Conservation (phyloP, 2,113 vertebrate species). For the Rhynchomys soricoides region DNA sequence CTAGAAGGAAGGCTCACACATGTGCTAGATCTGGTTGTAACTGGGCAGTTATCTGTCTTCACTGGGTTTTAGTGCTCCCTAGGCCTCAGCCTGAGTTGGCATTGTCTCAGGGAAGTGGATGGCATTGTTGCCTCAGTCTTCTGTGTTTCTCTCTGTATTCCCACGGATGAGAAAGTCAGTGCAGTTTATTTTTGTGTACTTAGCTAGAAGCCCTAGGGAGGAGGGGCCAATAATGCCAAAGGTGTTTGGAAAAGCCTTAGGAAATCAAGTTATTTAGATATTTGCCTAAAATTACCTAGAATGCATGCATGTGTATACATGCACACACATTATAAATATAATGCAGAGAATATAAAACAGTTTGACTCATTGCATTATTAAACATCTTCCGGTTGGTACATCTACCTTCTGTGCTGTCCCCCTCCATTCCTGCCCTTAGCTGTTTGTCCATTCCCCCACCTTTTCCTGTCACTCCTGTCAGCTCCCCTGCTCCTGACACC, state of each 20-base stretch:
- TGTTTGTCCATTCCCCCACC: not conserved
- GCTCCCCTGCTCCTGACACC: not conserved
- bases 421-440: not conserved
- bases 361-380: not conserved
- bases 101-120: not conserved
- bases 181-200: not conserved
- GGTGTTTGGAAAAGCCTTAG: not conserved
- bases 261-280: not conserved
- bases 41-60: not conserved
- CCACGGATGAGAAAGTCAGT: not conserved
- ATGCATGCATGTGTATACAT: not conserved
- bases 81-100: not conserved
- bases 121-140: not conserved
- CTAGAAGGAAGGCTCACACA: not conserved
- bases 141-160: not conserved
- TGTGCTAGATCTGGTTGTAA: not conserved
- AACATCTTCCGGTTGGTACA: too few relatives aligned
- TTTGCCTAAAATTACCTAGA: not conserved
- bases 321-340: not conserved
- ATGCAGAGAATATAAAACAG: not conserved
- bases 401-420: not conserved
- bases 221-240: not conserved
- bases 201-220: not conserved
- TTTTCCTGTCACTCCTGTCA: not conserved
- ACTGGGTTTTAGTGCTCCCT: not conserved